These are phyloP conservation scores for Cephus spinipes DNA, from an alignment of 2,888 invertebrate species.

Conservation along the genomic window DNA sequence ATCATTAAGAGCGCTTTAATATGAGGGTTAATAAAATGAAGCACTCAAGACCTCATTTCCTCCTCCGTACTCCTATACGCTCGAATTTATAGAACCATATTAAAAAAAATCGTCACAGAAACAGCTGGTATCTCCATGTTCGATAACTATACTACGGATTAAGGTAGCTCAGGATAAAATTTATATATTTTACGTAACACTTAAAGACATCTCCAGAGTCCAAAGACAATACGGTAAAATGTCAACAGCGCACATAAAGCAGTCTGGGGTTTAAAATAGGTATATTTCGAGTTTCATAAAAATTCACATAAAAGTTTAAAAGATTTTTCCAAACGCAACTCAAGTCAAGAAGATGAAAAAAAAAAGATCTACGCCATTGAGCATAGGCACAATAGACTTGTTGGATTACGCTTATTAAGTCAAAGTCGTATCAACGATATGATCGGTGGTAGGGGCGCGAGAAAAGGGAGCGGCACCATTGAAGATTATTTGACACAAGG, in stretches of 20 bases:
- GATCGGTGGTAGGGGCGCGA: conserved; percentile 7
- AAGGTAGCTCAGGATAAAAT: background rate
- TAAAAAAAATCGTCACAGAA: background rate
- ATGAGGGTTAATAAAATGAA: background rate
- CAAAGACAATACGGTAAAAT: background rate
- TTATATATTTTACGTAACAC: background rate
- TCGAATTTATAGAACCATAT: background rate
- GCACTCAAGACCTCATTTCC: background rate
- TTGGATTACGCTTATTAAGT: conserved; percentile 13
- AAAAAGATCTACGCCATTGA: background rate
- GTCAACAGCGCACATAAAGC: background rate
- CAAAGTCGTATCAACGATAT: conserved; percentile 5
- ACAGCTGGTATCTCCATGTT: background rate
- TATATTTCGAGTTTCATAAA: background rate
- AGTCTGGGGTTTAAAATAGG: background rate
- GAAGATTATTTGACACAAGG: conserved; percentile 23
- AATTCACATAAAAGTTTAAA: too few relatives aligned
- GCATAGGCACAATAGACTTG: conserved; percentile 3
- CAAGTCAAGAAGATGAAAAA: background rate
- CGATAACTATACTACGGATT: background rate
- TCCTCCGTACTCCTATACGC: background rate
- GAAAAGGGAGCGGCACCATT: conserved; percentile 16
- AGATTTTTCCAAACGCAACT: too few relatives aligned
- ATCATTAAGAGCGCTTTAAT: background rate
- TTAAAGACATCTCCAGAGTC: background rate